Evolutionary conservation across 2,113 vertebrate genomes (phyloP).

Genomic region (Micromys minutus): DNA sequence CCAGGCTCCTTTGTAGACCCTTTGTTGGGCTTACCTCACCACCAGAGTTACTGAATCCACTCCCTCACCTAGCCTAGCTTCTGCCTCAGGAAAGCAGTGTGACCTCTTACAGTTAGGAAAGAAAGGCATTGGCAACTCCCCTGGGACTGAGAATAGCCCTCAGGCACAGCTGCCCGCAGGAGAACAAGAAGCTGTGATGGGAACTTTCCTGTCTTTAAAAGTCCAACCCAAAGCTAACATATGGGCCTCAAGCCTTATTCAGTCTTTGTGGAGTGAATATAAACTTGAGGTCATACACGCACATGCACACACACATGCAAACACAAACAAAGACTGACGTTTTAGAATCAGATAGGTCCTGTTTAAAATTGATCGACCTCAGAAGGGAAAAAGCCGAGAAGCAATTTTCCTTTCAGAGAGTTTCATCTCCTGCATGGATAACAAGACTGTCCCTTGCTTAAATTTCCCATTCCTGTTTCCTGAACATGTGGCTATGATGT

Average conservation of each 20-base stretch:
- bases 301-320: too few species aligned
- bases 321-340: not conserved
- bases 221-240: not conserved
- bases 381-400: constrained; percentile 40
- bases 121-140: not conserved
- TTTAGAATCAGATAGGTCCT: not conserved
- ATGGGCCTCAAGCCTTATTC: not conserved
- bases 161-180: too few species aligned
- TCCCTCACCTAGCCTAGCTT: too few species aligned
- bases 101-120: not conserved
- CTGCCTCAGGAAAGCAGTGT: not conserved
- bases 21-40: not conserved
- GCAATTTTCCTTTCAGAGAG: constrained; percentile 44
- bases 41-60: not conserved
- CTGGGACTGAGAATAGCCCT: not conserved
- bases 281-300: not conserved
- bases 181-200: not conserved
- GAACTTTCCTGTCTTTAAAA: not conserved
- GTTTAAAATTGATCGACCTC: constrained; percentile 24
- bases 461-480: not conserved
- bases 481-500: not conserved
- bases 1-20: not conserved
- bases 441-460: not conserved
- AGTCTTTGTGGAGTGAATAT: not conserved
- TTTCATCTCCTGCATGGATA: not conserved